Evolutionary conservation across 2,113 vertebrate genomes (phyloP), one percentile per base, ranked within the genome.

Genomic region (Indri indri): DNA sequence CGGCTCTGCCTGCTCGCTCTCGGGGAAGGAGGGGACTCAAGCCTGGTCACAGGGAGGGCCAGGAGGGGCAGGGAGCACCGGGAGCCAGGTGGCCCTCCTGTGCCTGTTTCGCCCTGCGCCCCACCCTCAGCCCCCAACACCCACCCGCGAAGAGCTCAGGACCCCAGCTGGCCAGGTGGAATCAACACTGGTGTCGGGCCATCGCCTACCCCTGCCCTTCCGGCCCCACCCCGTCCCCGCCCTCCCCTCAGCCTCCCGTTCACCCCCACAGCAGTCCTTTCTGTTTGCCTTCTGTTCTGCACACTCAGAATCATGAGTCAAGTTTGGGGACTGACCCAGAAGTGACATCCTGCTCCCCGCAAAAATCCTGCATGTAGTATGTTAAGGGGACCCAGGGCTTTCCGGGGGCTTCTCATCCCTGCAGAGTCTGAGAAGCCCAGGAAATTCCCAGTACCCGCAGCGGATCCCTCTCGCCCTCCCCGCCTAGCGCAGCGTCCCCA

Each of bases 251-350:
- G n/a, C 34, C 18, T 23, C 68, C 25, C 20, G 47, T 71, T 27
- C 61, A 8, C 59, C 22, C 20, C 42, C 13, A 40, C 50, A 27
- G 70, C 81, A 30, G 37, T 40, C n/a, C 68, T 50, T 57, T 8
- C 30, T 20, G 11, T 10, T 42, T 42, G 77, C 47, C 40, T 89
- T 65, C 73, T 7, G 32, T 59, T 50, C 86, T 47, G 77, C 45
- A 70, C 6, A 37, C 45, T 85, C 23, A 13, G 86, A 81, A 34
- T 30, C 66, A 45, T 8, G 63, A 47, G 32, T 65, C 81, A 37
- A 92, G 85, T 95, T 91, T 59, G 76, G 57, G 85, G 77, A 11
- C 59, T 63, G 30, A 81, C 42, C 32, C 14, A 50, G 50, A 92
- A 77, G 71, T 22, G 73, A 47, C 17, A 6, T 54, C 8, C 85